Evolutionary conservation across 2,888 invertebrate species (phyloP).

Genomic region (Sussaba pulchella): DNA sequence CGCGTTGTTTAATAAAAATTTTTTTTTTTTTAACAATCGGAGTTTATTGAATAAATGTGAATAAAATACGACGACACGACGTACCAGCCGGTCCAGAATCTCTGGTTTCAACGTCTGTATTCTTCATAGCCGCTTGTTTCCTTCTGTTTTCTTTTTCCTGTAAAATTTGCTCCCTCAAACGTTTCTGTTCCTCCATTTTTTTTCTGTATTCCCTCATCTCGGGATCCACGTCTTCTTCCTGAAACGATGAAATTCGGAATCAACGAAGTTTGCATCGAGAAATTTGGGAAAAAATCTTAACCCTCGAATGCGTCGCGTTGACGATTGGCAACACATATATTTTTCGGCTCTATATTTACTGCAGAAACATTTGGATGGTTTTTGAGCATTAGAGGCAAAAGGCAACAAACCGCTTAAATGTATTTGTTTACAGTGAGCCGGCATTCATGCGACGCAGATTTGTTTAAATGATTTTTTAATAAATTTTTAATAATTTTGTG

Average conservation of each 20-base stretch:
- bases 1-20: too few species aligned
- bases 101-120: slow-evolving; percentile 75
- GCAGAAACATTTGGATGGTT: too few species aligned
- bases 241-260: slow-evolving; percentile 5
- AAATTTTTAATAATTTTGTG: too few species aligned
- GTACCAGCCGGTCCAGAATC: slow-evolving; percentile 72
- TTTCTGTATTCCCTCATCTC: slow-evolving; percentile 84
- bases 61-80: slow-evolving; percentile 27
- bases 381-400: too few species aligned
- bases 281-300: not conserved
- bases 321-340: too few species aligned
- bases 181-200: slow-evolving; percentile 85
- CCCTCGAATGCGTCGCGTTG: too few species aligned
- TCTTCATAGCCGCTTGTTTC: slow-evolving; percentile 83
- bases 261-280: not conserved
- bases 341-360: too few species aligned
- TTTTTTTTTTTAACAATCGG: too few species aligned
- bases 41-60: slow-evolving; percentile 1
- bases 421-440: too few species aligned
- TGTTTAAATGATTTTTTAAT: too few species aligned
- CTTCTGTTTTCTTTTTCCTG: slow-evolving; percentile 84
- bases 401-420: too few species aligned
- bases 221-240: slow-evolving; percentile 82
- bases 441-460: too few species aligned
- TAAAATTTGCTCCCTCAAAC: slow-evolving; percentile 83